Conservation (phyloP, 1,140 invertebrate species). For the Hycleus phaleratus region DNA sequence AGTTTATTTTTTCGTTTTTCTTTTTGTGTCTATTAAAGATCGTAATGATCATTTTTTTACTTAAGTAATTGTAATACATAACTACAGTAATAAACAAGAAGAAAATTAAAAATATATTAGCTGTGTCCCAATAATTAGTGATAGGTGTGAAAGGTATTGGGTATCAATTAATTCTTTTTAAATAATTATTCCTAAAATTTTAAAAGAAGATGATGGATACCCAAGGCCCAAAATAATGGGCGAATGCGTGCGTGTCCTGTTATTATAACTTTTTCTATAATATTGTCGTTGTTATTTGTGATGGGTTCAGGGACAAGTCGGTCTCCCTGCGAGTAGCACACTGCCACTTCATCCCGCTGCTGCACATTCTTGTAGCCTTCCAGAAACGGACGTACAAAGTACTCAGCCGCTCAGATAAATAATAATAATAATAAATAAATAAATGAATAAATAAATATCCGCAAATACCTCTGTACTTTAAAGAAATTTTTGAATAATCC, state of each 20-base stretch:
- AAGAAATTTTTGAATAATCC: neutral
- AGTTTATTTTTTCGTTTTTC: neutral
- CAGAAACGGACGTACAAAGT: slow-evolving; percentile 38
- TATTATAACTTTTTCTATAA: slow-evolving; percentile 1
- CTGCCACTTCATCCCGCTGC: slow-evolving; percentile 21
- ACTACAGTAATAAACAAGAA: slow-evolving; percentile 21
- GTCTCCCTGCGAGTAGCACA: slow-evolving; percentile 29
- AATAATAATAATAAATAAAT: neutral
- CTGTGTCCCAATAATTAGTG: slow-evolving; percentile 42
- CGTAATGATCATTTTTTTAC: slow-evolving; percentile 16
- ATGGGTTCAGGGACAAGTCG: slow-evolving; percentile 31
- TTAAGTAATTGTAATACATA: slow-evolving; percentile 23
- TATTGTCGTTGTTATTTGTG: slow-evolving; percentile 21
- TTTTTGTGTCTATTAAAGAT: slow-evolving; percentile 12
- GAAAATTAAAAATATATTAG: slow-evolving; percentile 24
- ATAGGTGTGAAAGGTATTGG: slow-evolving; percentile 31
- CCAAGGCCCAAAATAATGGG: neutral
- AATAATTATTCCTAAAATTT: neutral
- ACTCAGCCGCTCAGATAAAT: slow-evolving; percentile 30
- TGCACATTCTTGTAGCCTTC: slow-evolving; percentile 32
- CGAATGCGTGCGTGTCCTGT: slow-evolving; percentile 21
- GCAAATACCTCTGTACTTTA: slow-evolving; percentile 28
- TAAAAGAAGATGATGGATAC: neutral
- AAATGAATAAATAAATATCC: slow-evolving; percentile 8
- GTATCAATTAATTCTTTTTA: neutral